These are phyloP conservation scores for Octomys mimax DNA, from an alignment of 2,797 vertebrate species.

Conservation along the genomic window DNA sequence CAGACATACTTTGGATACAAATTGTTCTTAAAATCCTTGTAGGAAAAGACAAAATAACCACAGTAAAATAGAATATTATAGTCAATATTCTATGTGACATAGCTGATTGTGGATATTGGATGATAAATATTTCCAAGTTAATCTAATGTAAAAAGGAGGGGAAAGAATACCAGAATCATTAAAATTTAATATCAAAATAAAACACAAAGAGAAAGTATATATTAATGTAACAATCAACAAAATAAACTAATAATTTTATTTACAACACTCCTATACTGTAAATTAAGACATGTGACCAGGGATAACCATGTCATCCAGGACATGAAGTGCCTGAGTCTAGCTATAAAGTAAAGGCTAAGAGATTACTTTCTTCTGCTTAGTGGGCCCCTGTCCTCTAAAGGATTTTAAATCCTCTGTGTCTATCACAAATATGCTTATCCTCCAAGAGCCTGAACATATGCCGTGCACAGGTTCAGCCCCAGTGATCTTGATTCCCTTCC, in stretches of 20 bases:
- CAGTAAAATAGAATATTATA: conserved; percentile 33
- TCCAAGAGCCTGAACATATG: neutral
- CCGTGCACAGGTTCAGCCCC: neutral
- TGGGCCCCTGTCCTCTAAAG: neutral
- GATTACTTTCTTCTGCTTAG: neutral
- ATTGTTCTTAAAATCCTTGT: conserved; percentile 23
- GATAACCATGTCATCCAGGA: neutral
- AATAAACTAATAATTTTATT: conserved; percentile 48
- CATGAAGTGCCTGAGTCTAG: neutral
- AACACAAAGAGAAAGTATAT: conserved; percentile 38
- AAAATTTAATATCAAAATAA: conserved; percentile 56
- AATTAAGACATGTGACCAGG: neutral
- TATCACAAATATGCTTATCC: neutral
- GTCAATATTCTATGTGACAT: conserved; percentile 32
- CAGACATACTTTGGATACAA: conserved; percentile 36
- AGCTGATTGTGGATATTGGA: conserved; percentile 38
- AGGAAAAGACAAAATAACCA: conserved; percentile 29
- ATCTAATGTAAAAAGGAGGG: conserved; percentile 14
- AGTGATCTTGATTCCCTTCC: neutral
- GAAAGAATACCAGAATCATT: conserved; percentile 23
- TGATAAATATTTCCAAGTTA: conserved; percentile 50
- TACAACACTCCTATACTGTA: neutral
- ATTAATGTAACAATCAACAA: conserved; percentile 53
- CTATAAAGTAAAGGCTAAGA: neutral
- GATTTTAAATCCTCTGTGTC: neutral